phyloP scores from a whole-genome alignment of 2,888 invertebrate genomes.

The Mythimna loreyi region DNA sequence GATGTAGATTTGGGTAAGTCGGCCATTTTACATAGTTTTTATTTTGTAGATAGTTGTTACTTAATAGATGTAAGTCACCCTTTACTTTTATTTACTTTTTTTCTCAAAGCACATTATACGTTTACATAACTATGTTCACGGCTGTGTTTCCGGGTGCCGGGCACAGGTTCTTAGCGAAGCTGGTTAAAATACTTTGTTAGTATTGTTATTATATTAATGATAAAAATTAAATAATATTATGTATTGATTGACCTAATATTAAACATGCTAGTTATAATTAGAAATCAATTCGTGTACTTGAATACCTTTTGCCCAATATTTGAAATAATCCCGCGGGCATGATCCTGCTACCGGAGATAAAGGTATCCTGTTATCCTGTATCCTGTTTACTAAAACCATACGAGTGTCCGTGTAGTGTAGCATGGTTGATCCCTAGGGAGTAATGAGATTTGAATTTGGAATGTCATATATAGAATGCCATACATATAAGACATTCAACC shows the following conservation, averaged over 20 bases:
- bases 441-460: no score
- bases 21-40: slow-evolving; percentile 31
- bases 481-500: no score
- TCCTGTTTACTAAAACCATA: no score
- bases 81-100: no score
- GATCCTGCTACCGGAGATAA: background rate
- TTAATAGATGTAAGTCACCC: slow-evolving; percentile 1
- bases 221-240: background rate
- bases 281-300: background rate
- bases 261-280: background rate
- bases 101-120: background rate
- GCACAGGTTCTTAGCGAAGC: background rate
- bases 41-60: slow-evolving; percentile 17
- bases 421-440: no score
- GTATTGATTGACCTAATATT: background rate
- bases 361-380: background rate
- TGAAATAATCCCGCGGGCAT: background rate
- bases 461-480: no score
- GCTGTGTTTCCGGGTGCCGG: background rate
- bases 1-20: slow-evolving; percentile 85
- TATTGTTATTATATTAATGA: background rate
- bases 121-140: background rate
- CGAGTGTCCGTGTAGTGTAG: no score
- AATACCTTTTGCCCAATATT: background rate
- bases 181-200: background rate